Conservation (phyloP, 2,888 invertebrate genomes). For the Petrolisthes cinctipes region DNA sequence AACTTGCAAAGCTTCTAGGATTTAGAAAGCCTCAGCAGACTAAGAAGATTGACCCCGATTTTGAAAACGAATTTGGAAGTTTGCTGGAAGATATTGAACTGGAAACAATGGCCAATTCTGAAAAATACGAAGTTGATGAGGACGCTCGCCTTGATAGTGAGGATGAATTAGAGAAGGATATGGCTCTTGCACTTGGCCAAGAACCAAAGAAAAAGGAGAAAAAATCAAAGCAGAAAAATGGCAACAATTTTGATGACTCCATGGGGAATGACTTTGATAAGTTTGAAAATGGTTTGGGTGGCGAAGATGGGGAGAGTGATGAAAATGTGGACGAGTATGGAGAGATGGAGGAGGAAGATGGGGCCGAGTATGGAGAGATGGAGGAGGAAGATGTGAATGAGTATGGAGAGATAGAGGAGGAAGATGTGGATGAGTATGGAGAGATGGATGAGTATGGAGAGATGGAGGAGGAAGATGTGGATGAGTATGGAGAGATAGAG, state of each 20-base stretch:
- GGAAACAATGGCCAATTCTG: constrained; percentile 21
- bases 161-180: constrained; percentile 34
- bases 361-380: neutral
- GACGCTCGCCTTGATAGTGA: constrained; percentile 20
- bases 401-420: neutral
- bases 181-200: constrained; percentile 32
- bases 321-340: neutral
- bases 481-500: neutral
- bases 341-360: neutral
- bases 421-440: neutral
- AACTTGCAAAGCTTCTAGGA: constrained; percentile 33
- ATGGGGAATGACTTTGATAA: neutral
- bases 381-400: neutral
- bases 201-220: neutral
- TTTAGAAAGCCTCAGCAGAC: constrained; percentile 23
- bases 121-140: constrained; percentile 15
- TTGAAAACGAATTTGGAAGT: constrained; percentile 49
- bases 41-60: constrained; percentile 40
- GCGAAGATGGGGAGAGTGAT: neutral
- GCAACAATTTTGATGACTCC: neutral
- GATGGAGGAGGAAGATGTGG: neutral
- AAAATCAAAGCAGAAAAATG: neutral
- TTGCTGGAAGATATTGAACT: constrained; percentile 42
- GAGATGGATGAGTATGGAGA: neutral
- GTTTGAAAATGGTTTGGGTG: neutral